phyloP scores from a whole-genome alignment of 2,888 invertebrate species.

The Stenchaetothrips biformis region DNA sequence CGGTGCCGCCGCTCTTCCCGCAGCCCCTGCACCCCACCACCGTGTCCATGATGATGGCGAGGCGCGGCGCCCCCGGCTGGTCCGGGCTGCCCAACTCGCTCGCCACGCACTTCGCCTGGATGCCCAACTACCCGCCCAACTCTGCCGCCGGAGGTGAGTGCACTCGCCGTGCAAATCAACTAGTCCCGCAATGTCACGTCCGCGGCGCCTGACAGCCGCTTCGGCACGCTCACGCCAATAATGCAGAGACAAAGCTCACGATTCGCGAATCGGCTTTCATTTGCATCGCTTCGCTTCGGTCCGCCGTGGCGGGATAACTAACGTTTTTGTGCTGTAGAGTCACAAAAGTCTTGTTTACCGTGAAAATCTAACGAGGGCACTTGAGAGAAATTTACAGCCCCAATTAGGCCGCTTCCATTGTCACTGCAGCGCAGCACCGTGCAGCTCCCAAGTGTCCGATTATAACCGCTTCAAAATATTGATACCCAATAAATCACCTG shows the following conservation, averaged over 20 bases:
- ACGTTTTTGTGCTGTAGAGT: too few species aligned
- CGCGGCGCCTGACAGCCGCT: too few species aligned
- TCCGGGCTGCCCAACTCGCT: conserved; percentile 12
- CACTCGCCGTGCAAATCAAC: too few species aligned
- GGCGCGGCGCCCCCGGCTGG: conserved; percentile 9
- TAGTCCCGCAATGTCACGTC: too few species aligned
- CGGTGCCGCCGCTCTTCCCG: conserved; percentile 13
- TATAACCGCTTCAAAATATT: conserved; percentile 19
- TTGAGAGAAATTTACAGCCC: too few species aligned
- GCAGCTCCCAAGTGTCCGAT: background rate
- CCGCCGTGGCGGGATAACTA: too few species aligned
- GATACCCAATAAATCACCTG: conserved; percentile 10
- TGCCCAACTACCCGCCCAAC: conserved; percentile 20
- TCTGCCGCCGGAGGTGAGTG: background rate
- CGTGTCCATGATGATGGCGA: conserved; percentile 3
- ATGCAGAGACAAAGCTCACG: too few species aligned
- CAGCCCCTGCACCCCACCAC: conserved; percentile 12
- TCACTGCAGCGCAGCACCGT: background rate
- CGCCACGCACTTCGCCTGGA: conserved; percentile 3
- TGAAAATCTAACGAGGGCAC: too few species aligned
- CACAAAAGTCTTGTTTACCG: too few species aligned
- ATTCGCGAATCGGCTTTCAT: too few species aligned
- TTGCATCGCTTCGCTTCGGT: too few species aligned
- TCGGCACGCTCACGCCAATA: too few species aligned
- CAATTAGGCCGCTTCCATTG: background rate